Conservation (phyloP, 2,113 vertebrate species). For the Prolemur simus region DNA sequence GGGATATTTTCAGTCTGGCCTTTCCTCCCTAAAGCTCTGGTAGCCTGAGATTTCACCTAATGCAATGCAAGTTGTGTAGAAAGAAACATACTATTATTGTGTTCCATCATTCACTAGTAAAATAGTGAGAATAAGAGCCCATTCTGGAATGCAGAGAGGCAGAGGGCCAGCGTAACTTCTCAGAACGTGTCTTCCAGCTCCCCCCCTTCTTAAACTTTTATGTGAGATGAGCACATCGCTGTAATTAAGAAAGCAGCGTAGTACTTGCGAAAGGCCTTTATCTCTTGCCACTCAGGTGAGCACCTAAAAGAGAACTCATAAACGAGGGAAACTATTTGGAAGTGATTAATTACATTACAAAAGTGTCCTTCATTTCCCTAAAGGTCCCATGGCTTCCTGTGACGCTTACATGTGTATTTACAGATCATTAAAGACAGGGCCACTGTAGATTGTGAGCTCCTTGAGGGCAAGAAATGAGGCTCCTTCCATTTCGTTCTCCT, state of each 20-base stretch:
- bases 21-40: background rate
- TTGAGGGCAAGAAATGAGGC: background rate
- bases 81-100: background rate
- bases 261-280: background rate
- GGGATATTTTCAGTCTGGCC: background rate
- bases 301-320: background rate
- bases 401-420: background rate
- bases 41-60: constrained; percentile 2
- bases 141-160: background rate
- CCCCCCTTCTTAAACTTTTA: background rate
- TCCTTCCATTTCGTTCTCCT: background rate
- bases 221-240: background rate
- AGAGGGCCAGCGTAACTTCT: background rate
- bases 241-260: background rate
- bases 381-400: background rate
- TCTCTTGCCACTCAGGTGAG: background rate
- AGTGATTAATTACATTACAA: background rate
- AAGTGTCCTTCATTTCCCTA: background rate
- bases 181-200: background rate
- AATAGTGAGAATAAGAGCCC: background rate
- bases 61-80: background rate
- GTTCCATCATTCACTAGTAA: background rate
- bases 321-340: background rate
- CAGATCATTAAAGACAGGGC: background rate
- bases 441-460: background rate